Percentiles rank a stretch among this genome's conserved stretches.
phyloP scores from a whole-genome alignment of 30 jellyfish, hydroid and myxozoan species.

The Turritopsis dohrnii region DNA sequence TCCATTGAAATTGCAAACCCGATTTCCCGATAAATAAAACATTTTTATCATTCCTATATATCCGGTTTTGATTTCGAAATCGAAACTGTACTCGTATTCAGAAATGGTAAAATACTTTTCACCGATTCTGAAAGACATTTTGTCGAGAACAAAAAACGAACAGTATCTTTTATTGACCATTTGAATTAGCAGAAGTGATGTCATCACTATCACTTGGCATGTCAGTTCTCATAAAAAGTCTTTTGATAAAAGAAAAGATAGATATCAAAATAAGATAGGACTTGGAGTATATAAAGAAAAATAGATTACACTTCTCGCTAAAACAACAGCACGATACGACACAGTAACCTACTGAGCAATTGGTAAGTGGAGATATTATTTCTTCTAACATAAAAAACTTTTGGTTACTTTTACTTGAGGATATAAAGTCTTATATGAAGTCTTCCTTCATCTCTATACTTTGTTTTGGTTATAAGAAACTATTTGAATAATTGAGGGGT shows the following conservation, averaged over 20 bases:
- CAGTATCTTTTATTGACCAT: neutral
- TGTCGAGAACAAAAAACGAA: neutral
- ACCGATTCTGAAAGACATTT: neutral
- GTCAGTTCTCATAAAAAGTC: neutral
- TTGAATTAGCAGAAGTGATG: neutral
- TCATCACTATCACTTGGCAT: neutral
- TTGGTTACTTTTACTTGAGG: too few species aligned
- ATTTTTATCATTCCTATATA: neutral
- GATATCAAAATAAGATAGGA: neutral
- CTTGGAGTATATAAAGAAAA: neutral
- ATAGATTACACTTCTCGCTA: neutral
- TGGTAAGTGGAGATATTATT: neutral
- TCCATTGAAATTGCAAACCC: too few species aligned
- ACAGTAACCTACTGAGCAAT: neutral
- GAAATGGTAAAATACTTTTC: neutral
- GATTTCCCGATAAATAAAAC: neutral
- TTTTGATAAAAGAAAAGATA: neutral
- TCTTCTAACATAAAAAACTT: too few species aligned
- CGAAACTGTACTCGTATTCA: neutral
- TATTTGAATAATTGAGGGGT: too few species aligned
- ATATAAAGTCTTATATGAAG: too few species aligned
- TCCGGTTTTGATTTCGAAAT: neutral
- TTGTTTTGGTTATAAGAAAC: too few species aligned
- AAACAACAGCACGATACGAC: neutral
- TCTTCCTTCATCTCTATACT: too few species aligned